Evolutionary conservation across 2,888 invertebrate genomes (phyloP).

Genomic region (Chrysomela aeneicollis): DNA sequence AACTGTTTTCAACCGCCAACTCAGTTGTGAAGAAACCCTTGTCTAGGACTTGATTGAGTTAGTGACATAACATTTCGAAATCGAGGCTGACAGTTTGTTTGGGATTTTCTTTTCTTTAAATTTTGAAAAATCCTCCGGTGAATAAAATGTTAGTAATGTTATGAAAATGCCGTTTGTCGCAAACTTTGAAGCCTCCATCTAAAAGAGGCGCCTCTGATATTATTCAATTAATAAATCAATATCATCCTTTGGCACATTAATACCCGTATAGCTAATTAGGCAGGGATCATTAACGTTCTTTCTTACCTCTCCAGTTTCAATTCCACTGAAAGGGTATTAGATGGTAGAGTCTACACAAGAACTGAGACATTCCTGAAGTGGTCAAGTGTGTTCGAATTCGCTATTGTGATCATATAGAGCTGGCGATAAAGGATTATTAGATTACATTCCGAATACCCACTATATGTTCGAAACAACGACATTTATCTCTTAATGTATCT

Average conservation of each 20-base stretch:
- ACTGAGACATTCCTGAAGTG: slow-evolving; percentile 27
- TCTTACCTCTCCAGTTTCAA: slow-evolving; percentile 17
- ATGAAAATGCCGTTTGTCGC: too few species aligned
- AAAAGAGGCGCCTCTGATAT: background rate
- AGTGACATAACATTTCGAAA: too few species aligned
- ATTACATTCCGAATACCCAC: slow-evolving; percentile 30
- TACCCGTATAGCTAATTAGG: background rate
- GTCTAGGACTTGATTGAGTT: too few species aligned
- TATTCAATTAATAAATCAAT: slow-evolving; percentile 20
- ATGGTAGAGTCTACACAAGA: slow-evolving; percentile 4
- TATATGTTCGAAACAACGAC: slow-evolving; percentile 24
- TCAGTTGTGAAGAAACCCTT: too few species aligned
- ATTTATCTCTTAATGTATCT: slow-evolving; percentile 27
- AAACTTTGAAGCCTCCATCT: too few species aligned
- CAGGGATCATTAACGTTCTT: slow-evolving; percentile 18
- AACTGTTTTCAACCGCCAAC: too few species aligned
- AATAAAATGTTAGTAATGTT: too few species aligned
- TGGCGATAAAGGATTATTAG: slow-evolving; percentile 32
- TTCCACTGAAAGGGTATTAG: slow-evolving; percentile 17
- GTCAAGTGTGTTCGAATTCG: slow-evolving; percentile 33
- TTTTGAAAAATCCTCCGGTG: too few species aligned
- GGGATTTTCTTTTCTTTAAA: too few species aligned
- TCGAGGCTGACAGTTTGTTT: too few species aligned
- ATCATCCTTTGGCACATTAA: slow-evolving; percentile 13
- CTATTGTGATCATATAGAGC: slow-evolving; percentile 30